Percentiles rank a stretch among this genome's conserved stretches.
These are phyloP conservation scores for Malurus alboscapulatus DNA, from an alignment of 2,113 vertebrate genomes.

Conservation along the genomic window DNA sequence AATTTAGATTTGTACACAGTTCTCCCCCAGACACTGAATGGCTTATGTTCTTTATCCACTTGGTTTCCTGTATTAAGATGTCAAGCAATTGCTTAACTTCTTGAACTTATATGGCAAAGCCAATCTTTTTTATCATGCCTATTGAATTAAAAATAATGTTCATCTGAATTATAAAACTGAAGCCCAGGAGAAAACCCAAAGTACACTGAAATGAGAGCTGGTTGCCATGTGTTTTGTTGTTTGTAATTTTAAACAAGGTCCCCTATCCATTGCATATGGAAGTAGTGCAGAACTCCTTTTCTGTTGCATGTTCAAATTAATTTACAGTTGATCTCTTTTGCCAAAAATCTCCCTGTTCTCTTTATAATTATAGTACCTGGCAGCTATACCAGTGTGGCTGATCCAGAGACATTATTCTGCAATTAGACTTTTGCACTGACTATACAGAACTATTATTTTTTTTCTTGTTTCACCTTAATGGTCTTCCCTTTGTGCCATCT, in stretches of 20 bases:
- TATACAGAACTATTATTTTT: not conserved
- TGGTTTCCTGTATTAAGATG: not conserved
- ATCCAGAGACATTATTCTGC: constrained; percentile 1
- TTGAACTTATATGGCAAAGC: not conserved
- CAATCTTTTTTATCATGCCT: not conserved
- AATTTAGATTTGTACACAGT: not conserved
- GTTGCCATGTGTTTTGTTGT: not conserved
- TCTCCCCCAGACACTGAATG: not conserved
- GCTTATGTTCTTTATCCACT: not conserved
- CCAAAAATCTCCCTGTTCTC: not conserved
- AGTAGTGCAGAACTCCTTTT: not conserved
- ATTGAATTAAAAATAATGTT: not conserved
- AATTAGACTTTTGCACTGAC: not conserved
- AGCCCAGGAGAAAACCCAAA: not conserved
- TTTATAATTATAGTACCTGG: not conserved
- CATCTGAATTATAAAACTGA: not conserved
- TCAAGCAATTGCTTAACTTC: not conserved
- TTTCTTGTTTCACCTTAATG: not conserved
- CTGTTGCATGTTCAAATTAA: not conserved
- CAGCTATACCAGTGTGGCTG: not conserved
- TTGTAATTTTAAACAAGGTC: not conserved
- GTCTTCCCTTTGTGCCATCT: not conserved
- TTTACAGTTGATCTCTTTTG: not conserved
- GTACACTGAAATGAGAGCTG: not conserved
- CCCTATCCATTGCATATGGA: not conserved